A percentile compares a stretch with the other conserved stretches of the same genome.
Evolutionary conservation across 2,888 invertebrate species (phyloP).

Genomic region (Cryptophagus acutangulus): DNA sequence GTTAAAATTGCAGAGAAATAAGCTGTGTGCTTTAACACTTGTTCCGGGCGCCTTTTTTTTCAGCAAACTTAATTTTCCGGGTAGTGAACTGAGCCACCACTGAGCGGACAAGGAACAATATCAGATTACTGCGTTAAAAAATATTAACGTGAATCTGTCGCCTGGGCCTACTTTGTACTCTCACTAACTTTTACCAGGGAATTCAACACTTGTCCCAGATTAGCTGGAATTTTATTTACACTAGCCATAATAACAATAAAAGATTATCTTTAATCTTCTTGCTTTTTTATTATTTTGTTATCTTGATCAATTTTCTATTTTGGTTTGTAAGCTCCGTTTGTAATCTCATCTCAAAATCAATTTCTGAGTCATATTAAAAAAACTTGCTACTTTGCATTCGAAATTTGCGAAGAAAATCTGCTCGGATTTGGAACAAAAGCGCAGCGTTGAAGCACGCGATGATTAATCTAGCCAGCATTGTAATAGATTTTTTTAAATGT

Average conservation of each 20-base stretch:
- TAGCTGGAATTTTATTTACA: constrained; percentile 30
- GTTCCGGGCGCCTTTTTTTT: constrained; percentile 3
- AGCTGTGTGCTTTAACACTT: neutral
- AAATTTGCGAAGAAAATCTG: no score
- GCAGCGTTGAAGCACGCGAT: no score
- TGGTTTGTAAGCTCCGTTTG: no score
- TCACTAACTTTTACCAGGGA: constrained; percentile 19
- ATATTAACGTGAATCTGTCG: constrained; percentile 38
- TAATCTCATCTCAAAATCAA: no score
- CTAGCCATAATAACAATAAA: no score
- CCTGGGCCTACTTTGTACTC: constrained; percentile 22
- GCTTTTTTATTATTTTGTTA: no score
- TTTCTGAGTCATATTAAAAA: no score
- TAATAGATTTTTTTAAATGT: constrained; percentile 36
- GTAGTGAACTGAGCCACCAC: constrained; percentile 47
- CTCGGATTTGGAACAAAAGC: no score
- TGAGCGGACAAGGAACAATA: constrained; percentile 47
- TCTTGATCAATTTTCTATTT: no score
- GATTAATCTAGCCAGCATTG: constrained; percentile 26
- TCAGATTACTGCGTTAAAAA: constrained; percentile 48
- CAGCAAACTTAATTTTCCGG: constrained; percentile 51
- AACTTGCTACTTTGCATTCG: no score
- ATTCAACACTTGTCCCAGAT: constrained; percentile 36
- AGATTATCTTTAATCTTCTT: no score
- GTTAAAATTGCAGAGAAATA: neutral